A percentile compares a stretch with the other conserved stretches of the same genome.
phyloP scores from a whole-genome alignment of 2,113 vertebrate species.

The Bungarus multicinctus region DNA sequence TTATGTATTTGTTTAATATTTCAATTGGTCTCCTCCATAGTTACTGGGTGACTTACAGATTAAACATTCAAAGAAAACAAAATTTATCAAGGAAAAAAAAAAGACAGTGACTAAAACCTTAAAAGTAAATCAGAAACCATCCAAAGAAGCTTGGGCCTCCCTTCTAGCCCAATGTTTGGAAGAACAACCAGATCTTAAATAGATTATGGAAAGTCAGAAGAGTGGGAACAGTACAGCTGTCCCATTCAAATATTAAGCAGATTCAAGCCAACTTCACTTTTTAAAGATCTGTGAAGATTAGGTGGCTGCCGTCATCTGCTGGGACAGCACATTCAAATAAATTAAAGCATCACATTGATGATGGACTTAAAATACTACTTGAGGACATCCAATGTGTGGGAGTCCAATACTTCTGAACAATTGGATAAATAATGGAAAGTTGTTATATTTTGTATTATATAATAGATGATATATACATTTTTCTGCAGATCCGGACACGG shows the following conservation, averaged over 20 bases:
- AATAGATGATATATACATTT: not conserved
- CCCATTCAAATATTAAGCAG: not conserved
- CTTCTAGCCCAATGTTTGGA: not conserved
- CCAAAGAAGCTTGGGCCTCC: not conserved
- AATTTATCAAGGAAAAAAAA: not conserved
- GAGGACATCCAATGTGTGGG: not conserved
- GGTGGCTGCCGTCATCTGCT: not conserved
- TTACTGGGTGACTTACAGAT: not conserved
- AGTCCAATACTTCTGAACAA: not conserved
- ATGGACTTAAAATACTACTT: not conserved
- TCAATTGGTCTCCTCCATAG: not conserved
- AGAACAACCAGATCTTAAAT: not conserved
- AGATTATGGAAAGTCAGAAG: not conserved
- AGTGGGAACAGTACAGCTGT: not conserved
- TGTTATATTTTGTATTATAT: not conserved
- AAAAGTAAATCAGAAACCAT: not conserved
- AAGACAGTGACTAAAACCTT: not conserved
- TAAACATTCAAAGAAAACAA: not conserved
- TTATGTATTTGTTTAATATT: not conserved
- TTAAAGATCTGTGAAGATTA: not conserved
- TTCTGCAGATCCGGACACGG: slow-evolving; percentile 86
- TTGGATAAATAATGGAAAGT: not conserved
- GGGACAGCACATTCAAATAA: not conserved
- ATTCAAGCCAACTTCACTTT: not conserved
- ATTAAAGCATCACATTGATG: not conserved